Percentiles rank a stretch among this genome's conserved stretches.
These are phyloP conservation scores for Osmoderma eremita DNA, from an alignment of 2,888 invertebrate genomes.

Conservation along the genomic window DNA sequence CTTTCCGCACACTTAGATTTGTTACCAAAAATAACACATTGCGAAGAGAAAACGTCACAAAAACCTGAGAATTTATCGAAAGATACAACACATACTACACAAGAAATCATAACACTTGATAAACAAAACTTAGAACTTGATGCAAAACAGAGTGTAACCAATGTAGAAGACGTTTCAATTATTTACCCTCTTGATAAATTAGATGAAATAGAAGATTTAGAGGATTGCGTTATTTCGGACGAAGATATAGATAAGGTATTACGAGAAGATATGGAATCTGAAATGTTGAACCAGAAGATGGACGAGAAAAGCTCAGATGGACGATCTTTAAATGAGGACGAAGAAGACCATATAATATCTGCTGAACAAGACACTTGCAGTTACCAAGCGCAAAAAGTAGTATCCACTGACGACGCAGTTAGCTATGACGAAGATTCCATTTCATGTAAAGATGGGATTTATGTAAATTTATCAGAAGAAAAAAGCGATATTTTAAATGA, in stretches of 20 bases:
- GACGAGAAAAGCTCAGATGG: neutral
- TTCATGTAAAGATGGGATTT: neutral
- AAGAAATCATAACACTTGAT: neutral
- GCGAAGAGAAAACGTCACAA: neutral
- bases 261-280: slow-evolving; percentile 34
- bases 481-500: too few relatives aligned
- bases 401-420: too few relatives aligned
- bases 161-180: slow-evolving; percentile 17
- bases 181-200: neutral
- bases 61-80: slow-evolving; percentile 17
- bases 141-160: neutral
- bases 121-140: neutral
- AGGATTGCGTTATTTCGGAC: slow-evolving; percentile 37
- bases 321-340: neutral
- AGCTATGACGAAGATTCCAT: too few relatives aligned
- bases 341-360: too few relatives aligned
- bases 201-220: slow-evolving; percentile 31
- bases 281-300: neutral
- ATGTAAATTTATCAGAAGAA: neutral
- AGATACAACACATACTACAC: neutral
- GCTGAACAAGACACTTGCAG: too few relatives aligned
- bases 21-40: neutral
- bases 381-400: too few relatives aligned
- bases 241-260: slow-evolving; percentile 37
- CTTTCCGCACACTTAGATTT: neutral